Percentiles rank a stretch among this genome's conserved stretches.
Conservation (phyloP, 2,888 invertebrate genomes). For the Thelaira solivaga region DNA sequence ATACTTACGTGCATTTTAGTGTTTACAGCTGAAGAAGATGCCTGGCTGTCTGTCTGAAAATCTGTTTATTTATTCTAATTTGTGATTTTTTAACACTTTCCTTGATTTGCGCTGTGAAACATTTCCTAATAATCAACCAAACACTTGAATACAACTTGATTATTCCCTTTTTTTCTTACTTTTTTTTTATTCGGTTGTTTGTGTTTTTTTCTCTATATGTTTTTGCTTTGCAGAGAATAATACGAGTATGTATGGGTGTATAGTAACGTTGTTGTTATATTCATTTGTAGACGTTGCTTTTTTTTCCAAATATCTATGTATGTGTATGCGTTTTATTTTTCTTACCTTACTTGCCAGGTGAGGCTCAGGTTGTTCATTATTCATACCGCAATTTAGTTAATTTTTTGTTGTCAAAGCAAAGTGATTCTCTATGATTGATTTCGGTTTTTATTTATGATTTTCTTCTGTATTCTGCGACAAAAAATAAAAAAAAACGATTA, state of each 20-base stretch:
- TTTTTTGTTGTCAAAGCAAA: conserved; percentile 61
- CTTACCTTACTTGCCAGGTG: conserved; percentile 30
- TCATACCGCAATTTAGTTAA: conserved; percentile 55
- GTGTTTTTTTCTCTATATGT: conserved; percentile 39
- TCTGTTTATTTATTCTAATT: conserved; percentile 5
- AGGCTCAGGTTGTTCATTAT: conserved; percentile 54
- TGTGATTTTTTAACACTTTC: conserved; percentile 44
- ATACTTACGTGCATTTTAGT: background rate
- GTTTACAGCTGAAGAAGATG: background rate
- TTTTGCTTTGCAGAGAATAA: conserved; percentile 37
- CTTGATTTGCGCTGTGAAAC: conserved; percentile 12
- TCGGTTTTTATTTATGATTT: conserved; percentile 13
- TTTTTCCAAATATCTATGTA: conserved; percentile 27
- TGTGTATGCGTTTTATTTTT: conserved; percentile 31
- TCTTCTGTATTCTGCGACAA: conserved; percentile 10
- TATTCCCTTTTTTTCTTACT: background rate
- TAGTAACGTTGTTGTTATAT: conserved; percentile 13
- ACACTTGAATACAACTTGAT: background rate
- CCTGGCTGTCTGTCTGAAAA: background rate
- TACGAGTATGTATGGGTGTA: conserved; percentile 16
- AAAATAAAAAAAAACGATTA: conserved; percentile 16
- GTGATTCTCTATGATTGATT: conserved; percentile 52
- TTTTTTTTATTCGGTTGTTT: too few relatives aligned
- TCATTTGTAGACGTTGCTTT: conserved; percentile 20
- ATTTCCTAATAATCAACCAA: background rate